Evolutionary conservation across 2,797 vertebrate species (phyloP), one percentile per base, ranked within the genome.

Genomic region (Chrosomus eos): DNA sequence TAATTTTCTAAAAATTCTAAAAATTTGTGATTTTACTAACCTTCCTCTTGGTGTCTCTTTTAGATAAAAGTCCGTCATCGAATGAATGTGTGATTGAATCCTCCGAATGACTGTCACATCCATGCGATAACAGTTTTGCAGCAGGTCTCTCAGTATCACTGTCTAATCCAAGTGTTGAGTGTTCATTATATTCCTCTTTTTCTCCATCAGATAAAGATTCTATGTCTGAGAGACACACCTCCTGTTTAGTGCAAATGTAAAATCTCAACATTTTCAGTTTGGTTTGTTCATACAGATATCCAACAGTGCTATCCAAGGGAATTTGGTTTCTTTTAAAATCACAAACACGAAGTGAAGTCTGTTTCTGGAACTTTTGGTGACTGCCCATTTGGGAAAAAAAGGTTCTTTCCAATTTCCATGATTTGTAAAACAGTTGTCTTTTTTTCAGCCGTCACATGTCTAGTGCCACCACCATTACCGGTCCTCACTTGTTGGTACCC

Each of bases 271-370:
- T 33, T 33, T 33, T 33, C 3, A 33, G 31, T 58, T 36, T 36
- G 36, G 36, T 36, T 84, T 82, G 80, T 53, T 88, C 72, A 82
- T 81, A 88, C 0, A 85, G 53, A 66, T 16, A 43, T 33, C 64
- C 75, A 83, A 88, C 67, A 70, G 86, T 83, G 7, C 18, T 38
- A 36, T 81, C 80, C 3, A 79, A 10, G n/a, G 33, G 26, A 80
- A 86, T 81, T 0, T 78, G 0, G 5, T 86, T 87, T 81, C 60
- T 87, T 88, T 90, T 85, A 75, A 89, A 86, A 81, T 85, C 87
- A 83, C 81, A 83, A 23, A 83, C 33, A 19, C 55, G 43, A 80
- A 0, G 18, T 80, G n/a, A 90, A 90, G 13, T 85, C 73, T 11
- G 53, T 48, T 62, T 45, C 77, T 79, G 2, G 36, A 16, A 78